Evolutionary conservation across 2,888 invertebrate species (phyloP), one percentile per base, ranked within the genome.

Genomic region (Dicroscelio sp.): DNA sequence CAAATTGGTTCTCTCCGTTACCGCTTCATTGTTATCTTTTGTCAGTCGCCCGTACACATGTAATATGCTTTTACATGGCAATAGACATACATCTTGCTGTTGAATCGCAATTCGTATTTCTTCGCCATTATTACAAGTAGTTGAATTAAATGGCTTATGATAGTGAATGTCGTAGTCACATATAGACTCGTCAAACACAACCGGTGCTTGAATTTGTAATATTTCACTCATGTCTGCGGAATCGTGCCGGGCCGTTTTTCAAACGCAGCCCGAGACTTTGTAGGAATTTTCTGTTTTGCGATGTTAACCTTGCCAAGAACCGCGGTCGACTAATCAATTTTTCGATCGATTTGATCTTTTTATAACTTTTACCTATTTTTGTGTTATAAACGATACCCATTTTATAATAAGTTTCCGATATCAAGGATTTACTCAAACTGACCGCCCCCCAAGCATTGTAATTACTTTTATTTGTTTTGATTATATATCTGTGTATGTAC

Each of bases 241-340:
- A n/a, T n/a, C n/a, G n/a, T n/a, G n/a, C n/a, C n/a, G n/a, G n/a
- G n/a, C n/a, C n/a, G n/a, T n/a, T n/a, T 60, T 79, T 67, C 3
- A 17, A 14, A 60, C 60, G 20, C 8, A 93, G 80, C 23, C 88
- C 91, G 55, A 92, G 73, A 76, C 82, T 90, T 86, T 80, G 52
- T 23, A 90, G 48, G 48, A 94, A 85, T 52, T 71, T 52, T 12
- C 65, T 48, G 87, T 92, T 91, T 33, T 43, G 88, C 84, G 63
- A 86, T 92, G 90, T 92, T 67, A 91, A 76, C 76, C 33, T 33
- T 31, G 58, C 58, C 25, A 60, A n/a, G 8, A 60, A 20, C 43
- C 23, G 25, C n/a, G n/a, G 79, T 35, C 17, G 73, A 86, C 60
- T 89, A 67, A 35, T 67, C 75, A 1, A 52, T 60, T 30, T 60